A percentile compares a stretch with the other conserved stretches of the same genome.
Evolutionary conservation across 2,113 vertebrate species (phyloP).

Genomic region (Forbesichthys agassizii): DNA sequence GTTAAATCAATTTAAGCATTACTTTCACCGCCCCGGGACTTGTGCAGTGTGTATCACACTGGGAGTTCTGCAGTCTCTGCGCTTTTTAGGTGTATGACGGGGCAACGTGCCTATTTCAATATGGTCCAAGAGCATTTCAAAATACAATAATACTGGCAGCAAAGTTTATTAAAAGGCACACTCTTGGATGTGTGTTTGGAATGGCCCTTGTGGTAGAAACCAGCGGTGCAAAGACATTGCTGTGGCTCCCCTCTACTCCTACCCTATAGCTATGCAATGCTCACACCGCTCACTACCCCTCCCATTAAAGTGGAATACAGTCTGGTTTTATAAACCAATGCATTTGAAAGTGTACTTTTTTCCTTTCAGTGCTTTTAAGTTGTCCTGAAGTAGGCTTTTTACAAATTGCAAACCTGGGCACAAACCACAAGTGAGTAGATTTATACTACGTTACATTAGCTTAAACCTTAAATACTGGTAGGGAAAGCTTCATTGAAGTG

Average conservation of each 20-base stretch:
- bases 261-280: too few relatives aligned
- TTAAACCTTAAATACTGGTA: too few relatives aligned
- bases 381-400: neutral
- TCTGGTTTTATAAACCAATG: too few relatives aligned
- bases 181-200: too few relatives aligned
- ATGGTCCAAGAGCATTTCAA: neutral
- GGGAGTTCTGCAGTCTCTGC: neutral
- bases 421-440: constrained; percentile 13
- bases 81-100: constrained; percentile 12
- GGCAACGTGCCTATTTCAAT: constrained; percentile 10
- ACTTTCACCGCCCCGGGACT: neutral
- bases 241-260: too few relatives aligned
- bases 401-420: constrained; percentile 17
- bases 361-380: neutral
- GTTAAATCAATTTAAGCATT: constrained; percentile 44
- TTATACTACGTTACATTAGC: constrained; percentile 33
- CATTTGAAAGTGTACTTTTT: neutral
- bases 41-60: constrained; percentile 2
- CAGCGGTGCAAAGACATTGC: too few relatives aligned
- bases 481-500: too few relatives aligned
- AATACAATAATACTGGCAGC: neutral
- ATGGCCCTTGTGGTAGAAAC: too few relatives aligned
- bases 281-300: neutral
- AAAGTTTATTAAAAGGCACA: constrained; percentile 10
- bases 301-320: neutral